These are phyloP conservation scores for Oryzias woworae DNA, from an alignment of 2,113 vertebrate genomes.

Conservation along the genomic window DNA sequence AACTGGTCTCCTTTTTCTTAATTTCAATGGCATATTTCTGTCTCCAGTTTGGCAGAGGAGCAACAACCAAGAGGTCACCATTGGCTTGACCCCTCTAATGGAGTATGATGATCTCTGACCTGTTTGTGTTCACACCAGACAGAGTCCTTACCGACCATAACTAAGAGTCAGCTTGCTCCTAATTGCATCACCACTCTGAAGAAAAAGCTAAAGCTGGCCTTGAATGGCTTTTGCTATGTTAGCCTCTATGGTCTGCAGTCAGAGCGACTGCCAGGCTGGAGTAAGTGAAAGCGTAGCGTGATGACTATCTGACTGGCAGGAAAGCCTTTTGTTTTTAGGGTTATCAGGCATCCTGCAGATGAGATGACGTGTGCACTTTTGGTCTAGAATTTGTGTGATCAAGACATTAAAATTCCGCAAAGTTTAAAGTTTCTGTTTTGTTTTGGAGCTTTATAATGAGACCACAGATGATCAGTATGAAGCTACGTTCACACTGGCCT, in stretches of 20 bases:
- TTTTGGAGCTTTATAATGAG: neutral
- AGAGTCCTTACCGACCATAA: conserved; percentile 12
- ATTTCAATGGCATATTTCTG: conserved; percentile 26
- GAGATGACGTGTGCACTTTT: conserved; percentile 44
- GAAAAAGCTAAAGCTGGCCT: conserved; percentile 32
- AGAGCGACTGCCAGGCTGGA: conserved; percentile 27
- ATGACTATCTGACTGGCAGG: conserved; percentile 69
- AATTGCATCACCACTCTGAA: conserved; percentile 17
- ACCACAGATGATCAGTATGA: neutral
- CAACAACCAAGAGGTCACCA: conserved; percentile 29
- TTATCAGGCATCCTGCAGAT: conserved; percentile 62
- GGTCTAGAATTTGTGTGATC: conserved; percentile 21
- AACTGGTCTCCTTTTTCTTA: conserved; percentile 2
- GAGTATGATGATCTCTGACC: conserved; percentile 54
- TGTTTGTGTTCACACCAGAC: conserved; percentile 21
- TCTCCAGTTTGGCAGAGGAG: conserved; percentile 2
- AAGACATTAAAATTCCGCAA: neutral
- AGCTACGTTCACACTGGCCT: too few species aligned
- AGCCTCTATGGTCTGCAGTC: conserved; percentile 28
- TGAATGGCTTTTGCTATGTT: conserved; percentile 25
- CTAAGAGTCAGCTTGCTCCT: conserved; percentile 24
- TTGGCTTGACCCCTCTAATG: conserved; percentile 57
- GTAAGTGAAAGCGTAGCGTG: conserved; percentile 54
- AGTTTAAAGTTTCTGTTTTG: neutral
- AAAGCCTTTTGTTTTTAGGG: conserved; percentile 63